Conservation (phyloP, 2,888 invertebrate genomes). For the Venusia cambrica region DNA sequence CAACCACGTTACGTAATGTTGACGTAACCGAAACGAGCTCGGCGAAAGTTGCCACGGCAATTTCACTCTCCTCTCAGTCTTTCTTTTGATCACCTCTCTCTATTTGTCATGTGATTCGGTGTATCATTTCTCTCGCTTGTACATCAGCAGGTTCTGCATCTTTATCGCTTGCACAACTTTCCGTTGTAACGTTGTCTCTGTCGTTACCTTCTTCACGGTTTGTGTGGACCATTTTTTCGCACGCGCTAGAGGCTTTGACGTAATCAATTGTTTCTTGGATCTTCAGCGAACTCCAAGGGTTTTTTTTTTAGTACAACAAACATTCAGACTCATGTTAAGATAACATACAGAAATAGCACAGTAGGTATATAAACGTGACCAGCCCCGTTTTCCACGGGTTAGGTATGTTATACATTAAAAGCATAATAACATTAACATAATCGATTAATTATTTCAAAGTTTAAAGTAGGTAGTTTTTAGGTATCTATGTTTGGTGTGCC, state of each 20-base stretch:
- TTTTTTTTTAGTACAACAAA: slow-evolving; percentile 3
- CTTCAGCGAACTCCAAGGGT: slow-evolving; percentile 34
- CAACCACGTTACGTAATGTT: slow-evolving; percentile 60
- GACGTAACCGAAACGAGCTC: slow-evolving; percentile 76
- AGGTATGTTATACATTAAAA: too few species aligned
- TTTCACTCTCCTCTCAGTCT: slow-evolving; percentile 72
- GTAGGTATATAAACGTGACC: too few species aligned
- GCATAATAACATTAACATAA: too few species aligned
- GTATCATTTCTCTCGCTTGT: slow-evolving; percentile 40
- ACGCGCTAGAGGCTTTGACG: slow-evolving; percentile 63
- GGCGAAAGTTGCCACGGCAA: slow-evolving; percentile 75
- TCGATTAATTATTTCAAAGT: too few species aligned
- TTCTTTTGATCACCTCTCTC: slow-evolving; percentile 55
- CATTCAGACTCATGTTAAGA: too few species aligned
- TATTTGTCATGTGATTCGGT: slow-evolving; percentile 37
- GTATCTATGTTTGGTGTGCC: too few species aligned
- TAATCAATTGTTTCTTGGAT: slow-evolving; percentile 66
- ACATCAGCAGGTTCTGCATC: slow-evolving; percentile 43
- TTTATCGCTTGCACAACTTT: slow-evolving; percentile 40
- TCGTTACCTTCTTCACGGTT: slow-evolving; percentile 60
- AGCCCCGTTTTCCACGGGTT: too few species aligned
- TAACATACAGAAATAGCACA: too few species aligned
- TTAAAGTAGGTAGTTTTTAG: too few species aligned
- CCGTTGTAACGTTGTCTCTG: slow-evolving; percentile 47
- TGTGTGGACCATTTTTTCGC: slow-evolving; percentile 62